Evolutionary conservation across 1,140 invertebrate genomes (phyloP), one percentile per base, ranked within the genome.

Genomic region (Stegodyphus dumicola): DNA sequence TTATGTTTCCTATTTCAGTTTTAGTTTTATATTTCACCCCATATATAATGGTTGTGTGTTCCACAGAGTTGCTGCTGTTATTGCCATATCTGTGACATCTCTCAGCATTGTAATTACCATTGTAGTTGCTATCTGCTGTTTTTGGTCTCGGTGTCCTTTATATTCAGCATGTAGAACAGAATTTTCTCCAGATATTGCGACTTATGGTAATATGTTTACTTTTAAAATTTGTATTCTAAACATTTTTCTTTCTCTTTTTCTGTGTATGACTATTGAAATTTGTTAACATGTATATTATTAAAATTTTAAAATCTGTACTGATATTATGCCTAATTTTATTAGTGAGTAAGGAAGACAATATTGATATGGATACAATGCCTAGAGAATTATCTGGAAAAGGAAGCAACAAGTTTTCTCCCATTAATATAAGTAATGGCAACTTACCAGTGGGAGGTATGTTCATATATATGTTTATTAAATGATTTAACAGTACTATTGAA

Each of bases 61-160:
- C 51, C 87, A 9, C 80, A 90, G 89, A 52, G 15, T 88, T 13
- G 87, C 89, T 9, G 88, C 87, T 77, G 76, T 77, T 6, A 86
- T 89, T 10, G 87, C 87, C n/a, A 60, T 90, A 48, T 79, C 75
- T 60, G 89, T 90, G 13, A 89, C 88, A 10, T 75, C 77, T 33
- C 54, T 86, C 10, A 89, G 89, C 65, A n/a, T 89, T 10, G 60
- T 87, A 10, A 11, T 89, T 13, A 87, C 88, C 7, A 65, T 90
- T 13, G 65, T 74, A 1, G 85, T 89, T 48, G 78, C 88, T 54
- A 70, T 90, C 11, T 90, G 89, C 80, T 90, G 89, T 81, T 90
- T 90, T 78, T 90, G 88, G 88, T 89, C 88, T 65, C 77, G 70
- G 54, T 90, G 89, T 71, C 89, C 89, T 10, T 84, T 90, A 7